phyloP scores from a whole-genome alignment of 2,888 invertebrate species.

The Exephanes ischioxanthus region DNA sequence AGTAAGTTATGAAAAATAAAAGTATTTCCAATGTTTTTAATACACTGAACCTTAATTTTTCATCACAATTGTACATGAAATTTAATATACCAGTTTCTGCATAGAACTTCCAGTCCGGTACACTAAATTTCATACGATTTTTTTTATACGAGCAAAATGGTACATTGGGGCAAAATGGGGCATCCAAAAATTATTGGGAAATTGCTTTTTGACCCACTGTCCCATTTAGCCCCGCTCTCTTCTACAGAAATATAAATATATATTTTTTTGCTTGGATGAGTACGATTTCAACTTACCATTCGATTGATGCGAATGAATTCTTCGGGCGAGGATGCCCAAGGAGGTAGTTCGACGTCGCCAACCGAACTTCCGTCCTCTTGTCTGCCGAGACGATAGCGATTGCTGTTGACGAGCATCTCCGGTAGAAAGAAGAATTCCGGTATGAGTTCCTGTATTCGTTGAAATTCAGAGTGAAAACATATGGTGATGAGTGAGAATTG shows the following conservation, averaged over 20 bases:
- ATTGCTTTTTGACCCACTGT: too few relatives aligned
- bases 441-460: conserved; percentile 92
- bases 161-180: too few relatives aligned
- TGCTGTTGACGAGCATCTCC: conserved; percentile 98
- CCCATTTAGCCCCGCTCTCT: too few relatives aligned
- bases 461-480: conserved; percentile 65
- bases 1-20: too few relatives aligned
- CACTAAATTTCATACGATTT: too few relatives aligned
- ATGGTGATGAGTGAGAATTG: neutral
- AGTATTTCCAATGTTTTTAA: too few relatives aligned
- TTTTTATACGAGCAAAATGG: too few relatives aligned
- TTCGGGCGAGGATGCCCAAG: conserved; percentile 98
- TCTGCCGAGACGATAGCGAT: conserved; percentile 94
- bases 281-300: conserved; percentile 89
- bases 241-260: neutral
- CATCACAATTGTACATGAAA: too few relatives aligned
- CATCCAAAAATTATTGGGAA: too few relatives aligned
- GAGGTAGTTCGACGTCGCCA: conserved; percentile 96
- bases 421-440: conserved; percentile 99
- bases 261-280: neutral
- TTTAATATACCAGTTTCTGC: too few relatives aligned
- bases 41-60: too few relatives aligned
- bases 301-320: conserved; percentile 99
- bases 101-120: too few relatives aligned
- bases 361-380: conserved; percentile 93